phyloP scores from a whole-genome alignment of 2,888 invertebrate species.

The Oxytorus armatus region DNA sequence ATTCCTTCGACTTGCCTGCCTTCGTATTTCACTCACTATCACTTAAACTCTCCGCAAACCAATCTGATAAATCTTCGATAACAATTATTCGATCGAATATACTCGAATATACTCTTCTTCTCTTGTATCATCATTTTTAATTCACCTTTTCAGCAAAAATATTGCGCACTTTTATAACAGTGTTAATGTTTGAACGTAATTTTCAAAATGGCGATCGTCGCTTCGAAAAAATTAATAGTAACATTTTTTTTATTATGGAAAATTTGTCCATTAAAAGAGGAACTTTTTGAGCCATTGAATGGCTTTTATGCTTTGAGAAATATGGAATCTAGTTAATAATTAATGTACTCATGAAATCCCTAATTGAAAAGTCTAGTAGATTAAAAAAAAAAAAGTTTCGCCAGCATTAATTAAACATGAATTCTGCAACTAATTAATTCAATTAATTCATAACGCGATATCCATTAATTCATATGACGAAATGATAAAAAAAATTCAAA shows the following conservation, averaged over 20 bases:
- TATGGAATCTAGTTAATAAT: not conserved
- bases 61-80: slow-evolving; percentile 35
- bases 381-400: not conserved
- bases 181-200: too few species aligned
- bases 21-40: slow-evolving; percentile 32
- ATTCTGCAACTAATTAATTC: not conserved
- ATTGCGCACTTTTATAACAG: too few species aligned
- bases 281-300: too few species aligned
- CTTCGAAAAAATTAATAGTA: too few species aligned
- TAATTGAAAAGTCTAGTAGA: not conserved
- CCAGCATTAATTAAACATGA: not conserved
- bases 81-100: slow-evolving; percentile 4
- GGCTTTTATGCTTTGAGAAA: not conserved
- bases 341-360: not conserved
- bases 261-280: too few species aligned
- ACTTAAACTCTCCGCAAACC: not conserved
- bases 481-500: not conserved
- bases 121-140: not conserved
- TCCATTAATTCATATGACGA: not conserved
- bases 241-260: too few species aligned
- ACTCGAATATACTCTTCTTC: not conserved
- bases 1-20: slow-evolving; percentile 30
- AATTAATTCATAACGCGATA: not conserved
- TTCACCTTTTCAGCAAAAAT: too few species aligned
- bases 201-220: too few species aligned